Evolutionary conservation across 2,888 invertebrate species (phyloP), one percentile per base, ranked within the genome.

Genomic region (Napeogenes sylphis): DNA sequence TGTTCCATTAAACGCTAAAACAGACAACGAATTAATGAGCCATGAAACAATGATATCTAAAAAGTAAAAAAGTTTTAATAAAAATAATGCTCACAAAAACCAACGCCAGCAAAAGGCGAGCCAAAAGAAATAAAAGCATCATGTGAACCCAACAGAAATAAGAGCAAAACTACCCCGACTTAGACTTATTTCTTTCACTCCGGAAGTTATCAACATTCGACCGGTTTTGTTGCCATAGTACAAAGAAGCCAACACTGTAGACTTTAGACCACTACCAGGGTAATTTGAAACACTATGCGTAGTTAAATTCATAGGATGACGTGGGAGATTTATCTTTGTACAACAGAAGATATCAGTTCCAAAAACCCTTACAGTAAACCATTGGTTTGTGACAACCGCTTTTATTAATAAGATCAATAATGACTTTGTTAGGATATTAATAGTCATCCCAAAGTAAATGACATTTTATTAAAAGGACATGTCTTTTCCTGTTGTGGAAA

Each of bases 181-280:
- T 81, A 81, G 79, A 82, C 79, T 82, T 82, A 84, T 81, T 83
- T 79, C 83, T 83, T 80, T 72, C 68, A 77, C 77, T 79, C 81
- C 84, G 85, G 84, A 87, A 87, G 85, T 82, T 85, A 84, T 84
- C 84, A 83, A 77, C 77, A 81, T 83, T 81, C 79, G 78, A 87
- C 87, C 84, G 85, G 86, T 85, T 84, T 74, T 74, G 66, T 74
- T 73, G 71, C 61, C 59, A 62, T 55, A 47, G 64, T 51, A 59
- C 55, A 61, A 38, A 35, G 55, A 47, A 45, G 47, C 32, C 38
- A 32, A 46, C 53, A 56, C 53, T 38, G 5, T 51, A 51, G 51
- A 30, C 51, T 51, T 30, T 30, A 51, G 51, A 51, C 51, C 30
- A 51, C 51, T 2, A 12, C 14, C 51, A 51, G 8, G 10, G 51